These are phyloP conservation scores for Dolichopus griseipennis DNA, from an alignment of 2,888 invertebrate species.

Conservation along the genomic window DNA sequence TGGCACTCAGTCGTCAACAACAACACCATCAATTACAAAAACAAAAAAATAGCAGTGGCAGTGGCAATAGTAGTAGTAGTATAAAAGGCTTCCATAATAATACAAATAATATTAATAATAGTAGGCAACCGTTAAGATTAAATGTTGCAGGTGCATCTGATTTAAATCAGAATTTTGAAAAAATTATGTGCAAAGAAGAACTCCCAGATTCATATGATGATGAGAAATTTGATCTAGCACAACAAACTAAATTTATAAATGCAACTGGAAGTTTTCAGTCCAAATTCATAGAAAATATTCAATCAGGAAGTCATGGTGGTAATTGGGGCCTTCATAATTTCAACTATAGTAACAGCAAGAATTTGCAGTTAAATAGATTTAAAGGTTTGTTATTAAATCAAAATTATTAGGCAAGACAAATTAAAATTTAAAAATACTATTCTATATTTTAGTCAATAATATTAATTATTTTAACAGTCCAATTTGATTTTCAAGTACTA, in stretches of 20 bases:
- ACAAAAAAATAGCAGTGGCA: constrained; percentile 28
- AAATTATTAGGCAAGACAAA: no score
- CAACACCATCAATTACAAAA: constrained; percentile 21
- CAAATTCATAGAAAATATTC: constrained; percentile 1
- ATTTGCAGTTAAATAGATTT: constrained; percentile 6
- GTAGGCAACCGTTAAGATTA: constrained; percentile 10
- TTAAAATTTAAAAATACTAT: no score
- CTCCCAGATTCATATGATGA: constrained; percentile 40
- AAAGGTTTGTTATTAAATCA: background rate
- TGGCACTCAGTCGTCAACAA: constrained; percentile 24
- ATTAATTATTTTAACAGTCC: no score
- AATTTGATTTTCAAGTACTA: no score
- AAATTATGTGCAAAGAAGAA: constrained; percentile 42
- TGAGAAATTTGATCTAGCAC: constrained; percentile 30
- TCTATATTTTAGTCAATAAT: no score
- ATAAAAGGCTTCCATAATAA: constrained; percentile 6
- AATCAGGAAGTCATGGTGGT: constrained; percentile 6
- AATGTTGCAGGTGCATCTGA: constrained; percentile 31
- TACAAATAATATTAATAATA: constrained; percentile 11
- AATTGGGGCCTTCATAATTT: constrained; percentile 6
- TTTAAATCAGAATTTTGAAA: constrained; percentile 43
- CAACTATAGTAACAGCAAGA: constrained; percentile 1
- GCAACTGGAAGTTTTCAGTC: constrained; percentile 8
- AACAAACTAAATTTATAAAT: constrained; percentile 20
- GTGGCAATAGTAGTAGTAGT: constrained; percentile 18